Conservation (phyloP, 2,888 invertebrate species). For the Tachina fera region DNA sequence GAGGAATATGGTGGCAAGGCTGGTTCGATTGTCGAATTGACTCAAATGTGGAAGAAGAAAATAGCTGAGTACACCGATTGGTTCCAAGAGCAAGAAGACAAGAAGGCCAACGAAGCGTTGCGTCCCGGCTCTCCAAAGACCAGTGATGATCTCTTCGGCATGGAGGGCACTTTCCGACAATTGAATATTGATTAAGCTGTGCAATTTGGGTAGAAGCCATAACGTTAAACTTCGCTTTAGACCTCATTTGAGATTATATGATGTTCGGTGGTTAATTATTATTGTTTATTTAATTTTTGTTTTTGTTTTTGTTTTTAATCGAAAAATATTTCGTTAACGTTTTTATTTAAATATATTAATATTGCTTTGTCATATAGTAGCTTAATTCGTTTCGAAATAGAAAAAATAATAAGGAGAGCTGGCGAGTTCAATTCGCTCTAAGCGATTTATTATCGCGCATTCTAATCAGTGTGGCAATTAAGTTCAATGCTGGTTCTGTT, state of each 20-base stretch:
- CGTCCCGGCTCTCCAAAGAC: conserved; percentile 94
- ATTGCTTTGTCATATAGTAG: neutral
- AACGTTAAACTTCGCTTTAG: conserved; percentile 51
- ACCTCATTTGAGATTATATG: conserved; percentile 65
- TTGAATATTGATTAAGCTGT: conserved; percentile 88
- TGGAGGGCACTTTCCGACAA: conserved; percentile 94
- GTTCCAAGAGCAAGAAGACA: conserved; percentile 91
- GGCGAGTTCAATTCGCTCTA: no score
- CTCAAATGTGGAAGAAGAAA: conserved; percentile 91
- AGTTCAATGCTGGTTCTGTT: no score
- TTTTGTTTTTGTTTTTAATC: conserved; percentile 15
- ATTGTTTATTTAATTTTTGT: neutral
- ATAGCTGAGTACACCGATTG: conserved; percentile 90
- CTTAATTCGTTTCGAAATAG: neutral
- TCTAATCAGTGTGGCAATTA: no score
- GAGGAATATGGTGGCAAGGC: conserved; percentile 92
- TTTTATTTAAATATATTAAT: conserved; percentile 22
- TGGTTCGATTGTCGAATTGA: conserved; percentile 88
- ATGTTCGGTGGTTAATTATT: conserved; percentile 61
- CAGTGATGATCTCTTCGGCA: conserved; percentile 93
- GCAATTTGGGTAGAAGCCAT: conserved; percentile 53
- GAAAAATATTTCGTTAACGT: conserved; percentile 43
- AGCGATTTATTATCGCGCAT: no score
- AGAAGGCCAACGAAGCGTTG: conserved; percentile 91
- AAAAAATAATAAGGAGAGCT: no score